Base-by-base conservation (phyloP, 2,888 invertebrate genomes). In the Hyposoter dolosus region DNA sequence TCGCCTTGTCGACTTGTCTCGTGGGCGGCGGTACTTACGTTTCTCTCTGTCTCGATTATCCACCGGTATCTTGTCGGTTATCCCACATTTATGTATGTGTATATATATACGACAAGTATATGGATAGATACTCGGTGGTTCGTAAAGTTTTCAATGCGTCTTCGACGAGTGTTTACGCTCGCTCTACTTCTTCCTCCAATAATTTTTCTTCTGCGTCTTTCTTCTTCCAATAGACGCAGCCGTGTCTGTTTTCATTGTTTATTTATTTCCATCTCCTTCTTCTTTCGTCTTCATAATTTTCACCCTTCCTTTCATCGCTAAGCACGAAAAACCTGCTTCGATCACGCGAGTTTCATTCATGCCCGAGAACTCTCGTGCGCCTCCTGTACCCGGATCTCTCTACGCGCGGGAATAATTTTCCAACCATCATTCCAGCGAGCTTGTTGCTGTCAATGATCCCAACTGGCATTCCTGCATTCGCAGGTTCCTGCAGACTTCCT, bases 21-120 rank as follows among this genome's bases (percentile, higher is more conserved):
- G 88, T 88, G 85, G 87, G 86, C 87, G 83, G 82, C 74, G 78
- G 74, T 78, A 82, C 82, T 78, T 85, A 75, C 82, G 45, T 78
- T 82, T 69, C 56, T 78, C 56, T 68, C 40, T 78, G 40, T 69
- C 56, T 76, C 43, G 28, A 56, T 77, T 77, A 77, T 78, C 68
- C 77, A 53, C 53, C 78, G 78, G 78, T 43, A 65, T 69, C 78
- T 68, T n/a, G 56, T 78, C 69, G 68, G 66, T 69, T 78, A 78
- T 78, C 68, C 66, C 69, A 43, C 53, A 77, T 69, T 23, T 19
- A 66, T 78, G 43, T 15, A 69, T 65, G 35, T 19, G 45, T 66
- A 75, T 32, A 32, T 63, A 78, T 50, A 68, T 53, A 66, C 28
- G 65, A 32, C n/a, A 47, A 28, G 12, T 65, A 71, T 19, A 68